A percentile compares a stretch with the other conserved stretches of the same genome.
Conservation (phyloP, 2,888 invertebrate genomes). For the Leistus spinibarbis region DNA sequence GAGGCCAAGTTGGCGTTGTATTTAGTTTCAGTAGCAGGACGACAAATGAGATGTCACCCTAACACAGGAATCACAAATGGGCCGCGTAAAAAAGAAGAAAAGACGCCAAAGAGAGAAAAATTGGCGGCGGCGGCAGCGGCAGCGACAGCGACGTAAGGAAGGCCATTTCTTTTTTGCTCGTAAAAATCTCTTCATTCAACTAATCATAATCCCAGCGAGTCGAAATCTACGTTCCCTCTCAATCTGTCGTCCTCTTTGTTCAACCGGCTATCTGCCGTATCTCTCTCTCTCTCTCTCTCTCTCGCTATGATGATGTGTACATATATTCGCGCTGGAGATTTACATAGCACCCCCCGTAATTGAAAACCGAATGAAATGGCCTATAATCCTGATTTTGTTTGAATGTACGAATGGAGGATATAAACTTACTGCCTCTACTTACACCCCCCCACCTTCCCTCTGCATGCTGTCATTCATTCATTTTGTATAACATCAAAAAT, state of each 20-base stretch:
- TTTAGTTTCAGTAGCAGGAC: background rate
- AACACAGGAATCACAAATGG: slow-evolving; percentile 34
- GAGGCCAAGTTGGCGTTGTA: background rate
- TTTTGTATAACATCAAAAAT: no score
- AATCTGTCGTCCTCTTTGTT: background rate
- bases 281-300: background rate
- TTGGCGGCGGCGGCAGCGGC: background rate
- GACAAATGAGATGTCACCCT: slow-evolving; percentile 28
- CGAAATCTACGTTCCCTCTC: slow-evolving; percentile 18
- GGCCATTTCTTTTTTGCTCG: slow-evolving; percentile 31
- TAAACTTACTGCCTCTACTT: background rate
- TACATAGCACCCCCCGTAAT: slow-evolving; percentile 30
- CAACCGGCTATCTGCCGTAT: background rate
- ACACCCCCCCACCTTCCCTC: background rate
- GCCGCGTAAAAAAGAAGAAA: slow-evolving; percentile 9
- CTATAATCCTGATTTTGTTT: slow-evolving; percentile 35
- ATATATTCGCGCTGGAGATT: slow-evolving; percentile 21
- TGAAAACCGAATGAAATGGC: slow-evolving; percentile 37
- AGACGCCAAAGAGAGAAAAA: background rate
- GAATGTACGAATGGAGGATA: slow-evolving; percentile 16
- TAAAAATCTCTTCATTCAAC: slow-evolving; percentile 38
- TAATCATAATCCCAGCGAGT: slow-evolving; percentile 29
- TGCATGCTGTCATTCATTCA: background rate
- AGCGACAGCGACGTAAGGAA: slow-evolving; percentile 11
- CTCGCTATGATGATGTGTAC: slow-evolving; percentile 11